A percentile compares a stretch with the other conserved stretches of the same genome.
Evolutionary conservation across 1,140 invertebrate genomes (phyloP).

Genomic region (Neelides sp.): DNA sequence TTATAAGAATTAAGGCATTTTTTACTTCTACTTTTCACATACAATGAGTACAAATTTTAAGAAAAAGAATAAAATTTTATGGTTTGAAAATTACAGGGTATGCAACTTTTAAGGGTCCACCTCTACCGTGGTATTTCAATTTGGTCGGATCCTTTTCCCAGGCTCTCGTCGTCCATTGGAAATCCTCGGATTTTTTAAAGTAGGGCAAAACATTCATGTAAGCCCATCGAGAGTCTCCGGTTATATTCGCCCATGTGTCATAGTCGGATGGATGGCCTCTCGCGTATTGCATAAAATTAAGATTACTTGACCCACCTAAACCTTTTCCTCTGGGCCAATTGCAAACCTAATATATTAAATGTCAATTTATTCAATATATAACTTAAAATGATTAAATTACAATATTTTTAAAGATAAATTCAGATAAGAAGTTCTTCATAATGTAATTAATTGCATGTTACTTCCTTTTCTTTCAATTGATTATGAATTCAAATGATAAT

Average conservation of each 20-base stretch:
- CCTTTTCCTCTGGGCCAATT: too few species aligned
- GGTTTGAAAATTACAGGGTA: background rate
- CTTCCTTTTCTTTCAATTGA: background rate
- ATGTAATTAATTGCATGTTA: background rate
- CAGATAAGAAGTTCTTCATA: background rate
- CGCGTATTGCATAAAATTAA: too few species aligned
- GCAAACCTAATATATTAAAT: background rate
- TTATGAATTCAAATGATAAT: too few species aligned
- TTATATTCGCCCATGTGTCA: conserved; percentile 13
- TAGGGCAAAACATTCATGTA: background rate
- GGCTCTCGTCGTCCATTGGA: background rate
- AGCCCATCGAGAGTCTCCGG: conserved; percentile 7
- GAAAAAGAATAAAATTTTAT: background rate
- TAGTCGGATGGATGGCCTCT: conserved; percentile 4
- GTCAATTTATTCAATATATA: background rate
- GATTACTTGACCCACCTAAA: too few species aligned
- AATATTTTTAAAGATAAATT: background rate
- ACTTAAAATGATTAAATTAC: background rate
- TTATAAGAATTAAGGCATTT: too few species aligned
- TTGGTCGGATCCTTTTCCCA: too few species aligned
- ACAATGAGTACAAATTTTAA: background rate
- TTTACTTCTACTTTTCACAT: background rate
- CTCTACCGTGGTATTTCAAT: too few species aligned
- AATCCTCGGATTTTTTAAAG: conserved; percentile 3
- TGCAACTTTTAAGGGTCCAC: too few species aligned